Evolutionary conservation across 2,113 vertebrate genomes (phyloP), one percentile per base, ranked within the genome.

Genomic region (Myotis lucifugus): DNA sequence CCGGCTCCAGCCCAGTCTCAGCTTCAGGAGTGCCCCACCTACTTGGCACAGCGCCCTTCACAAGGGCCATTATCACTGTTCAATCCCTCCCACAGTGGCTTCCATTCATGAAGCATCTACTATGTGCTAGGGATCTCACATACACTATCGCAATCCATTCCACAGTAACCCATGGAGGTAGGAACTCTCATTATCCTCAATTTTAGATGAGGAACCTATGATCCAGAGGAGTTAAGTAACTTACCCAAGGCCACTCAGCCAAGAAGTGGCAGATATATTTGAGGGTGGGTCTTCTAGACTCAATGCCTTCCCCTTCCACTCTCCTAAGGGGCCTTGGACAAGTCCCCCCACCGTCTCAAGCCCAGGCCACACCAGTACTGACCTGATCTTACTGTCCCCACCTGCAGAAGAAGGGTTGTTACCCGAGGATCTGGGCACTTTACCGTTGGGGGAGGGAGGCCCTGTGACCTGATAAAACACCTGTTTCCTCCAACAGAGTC

Each of bases 401-500:
- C 29, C 42, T 79, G 67, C 73, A 85, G 48, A 32, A 79, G 42
- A 56, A 66, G 59, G n/a, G 48, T 5, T 37, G 70, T 50, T 64
- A 74, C 54, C 37, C 1, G 0, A 73, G 77, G 77, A 37, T n/a
- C 70, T 1, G 1, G 18, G 29, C 11, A 52, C 85, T 54, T 34
- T 73, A 67, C 87, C 0, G 7, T 2, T 72, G 85, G 70, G 90
- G 73, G 52, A 8, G 17, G 74, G 29, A 67, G 18, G 15, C 64
- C 85, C 84, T 52, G 86, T 76, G 94, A 96, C 95, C 93, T 88
- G 77, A 79, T 78, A 94, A 93, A 97, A 93, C 97, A 97, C 95
- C 97, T 97, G 97, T 88, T 97, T 97, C 95, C 96, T 97, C 90
- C 95, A 92, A 46, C 85, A 0, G 27, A 93, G 93, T 25, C 67